Base-by-base conservation (phyloP, 2,113 vertebrate species). In the Theristicus caerulescens region DNA sequence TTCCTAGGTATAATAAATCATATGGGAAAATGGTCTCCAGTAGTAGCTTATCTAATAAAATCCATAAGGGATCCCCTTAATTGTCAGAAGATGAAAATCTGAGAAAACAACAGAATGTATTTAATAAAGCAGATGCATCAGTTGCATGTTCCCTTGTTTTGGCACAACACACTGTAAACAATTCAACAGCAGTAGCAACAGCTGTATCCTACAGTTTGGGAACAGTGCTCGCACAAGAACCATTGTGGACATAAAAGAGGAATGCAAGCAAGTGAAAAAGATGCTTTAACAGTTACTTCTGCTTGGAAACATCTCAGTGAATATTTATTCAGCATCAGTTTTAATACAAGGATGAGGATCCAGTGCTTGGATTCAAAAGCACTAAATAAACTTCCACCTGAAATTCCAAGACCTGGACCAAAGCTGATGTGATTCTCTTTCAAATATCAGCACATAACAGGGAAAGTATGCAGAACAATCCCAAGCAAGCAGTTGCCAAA, bases 1-100 rank as follows among this genome's bases (percentile, higher is more conserved):
- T 77, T 93, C 84, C 70, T 42, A 19, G 25, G 19, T 90, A 13
- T 55, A 92, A 83, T 93, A 93, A 96, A 95, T 90, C 85, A 58
- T 19, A n/a, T 2, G 14, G n/a, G 59, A 34, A 82, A 94, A 87
- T n/a, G 14, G 34, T 73, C 47, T 86, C 46, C 54, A 69, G 12
- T 0, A 66, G 64, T 20, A 62, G 71, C 22, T 81, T 54, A 13
- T 51, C 46, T 79, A 87, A 84, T 40, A 89, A 82, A 93, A 96
- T 85, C 62, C 24, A 5, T 32, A 62, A 58, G 61, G 32, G 52
- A 80, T 21, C 16, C 21, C 36, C 36, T 85, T 86, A 76, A 91
- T 24, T 69, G 29, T 82, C 82, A 88, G 76, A 66, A 70, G 46
- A 87, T 27, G 13, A 74, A 92, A 78, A 71, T 26, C 11, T 34